phyloP scores from a whole-genome alignment of 2,113 vertebrate genomes.

The Girardinichthys multiradiatus region DNA sequence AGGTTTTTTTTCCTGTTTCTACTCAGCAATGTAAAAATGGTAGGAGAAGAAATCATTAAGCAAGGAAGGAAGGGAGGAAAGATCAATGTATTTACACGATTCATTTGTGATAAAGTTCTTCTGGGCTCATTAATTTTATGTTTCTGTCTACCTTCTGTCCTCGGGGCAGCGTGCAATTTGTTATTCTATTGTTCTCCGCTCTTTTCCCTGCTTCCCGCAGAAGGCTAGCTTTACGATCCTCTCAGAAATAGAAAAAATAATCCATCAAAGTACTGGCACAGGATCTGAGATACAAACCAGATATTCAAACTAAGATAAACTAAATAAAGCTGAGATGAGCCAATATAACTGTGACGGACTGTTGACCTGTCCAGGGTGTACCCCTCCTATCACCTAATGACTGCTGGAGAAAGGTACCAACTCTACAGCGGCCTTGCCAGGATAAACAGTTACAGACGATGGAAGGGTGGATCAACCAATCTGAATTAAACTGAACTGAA shows the following conservation, averaged over 20 bases:
- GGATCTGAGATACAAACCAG: too few species aligned
- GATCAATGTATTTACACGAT: constrained; percentile 99
- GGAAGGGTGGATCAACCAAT: too few species aligned
- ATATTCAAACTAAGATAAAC: too few species aligned
- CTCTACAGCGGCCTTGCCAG: too few species aligned
- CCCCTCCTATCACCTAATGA: too few species aligned
- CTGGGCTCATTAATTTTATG: constrained; percentile 99
- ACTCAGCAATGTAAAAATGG: constrained; percentile 89
- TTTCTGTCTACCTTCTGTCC: constrained; percentile 99
- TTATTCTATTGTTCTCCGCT: constrained; percentile 82
- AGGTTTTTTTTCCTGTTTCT: constrained; percentile 86
- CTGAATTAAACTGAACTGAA: too few species aligned
- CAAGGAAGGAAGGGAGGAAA: constrained; percentile 73
- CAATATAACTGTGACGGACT: too few species aligned
- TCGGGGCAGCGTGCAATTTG: constrained; percentile 85
- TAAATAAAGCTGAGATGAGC: too few species aligned
- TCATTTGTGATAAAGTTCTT: constrained; percentile 97
- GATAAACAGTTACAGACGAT: too few species aligned
- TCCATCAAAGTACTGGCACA: neutral
- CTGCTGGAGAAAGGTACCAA: too few species aligned
- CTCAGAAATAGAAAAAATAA: neutral
- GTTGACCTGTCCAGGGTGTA: too few species aligned
- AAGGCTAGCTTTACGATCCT: constrained; percentile 33
- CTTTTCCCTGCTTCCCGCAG: constrained; percentile 82
- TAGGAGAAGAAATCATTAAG: constrained; percentile 93